Evolutionary conservation across 2,888 invertebrate species (phyloP), one percentile per base, ranked within the genome.

Genomic region (Cephalotes varians): DNA sequence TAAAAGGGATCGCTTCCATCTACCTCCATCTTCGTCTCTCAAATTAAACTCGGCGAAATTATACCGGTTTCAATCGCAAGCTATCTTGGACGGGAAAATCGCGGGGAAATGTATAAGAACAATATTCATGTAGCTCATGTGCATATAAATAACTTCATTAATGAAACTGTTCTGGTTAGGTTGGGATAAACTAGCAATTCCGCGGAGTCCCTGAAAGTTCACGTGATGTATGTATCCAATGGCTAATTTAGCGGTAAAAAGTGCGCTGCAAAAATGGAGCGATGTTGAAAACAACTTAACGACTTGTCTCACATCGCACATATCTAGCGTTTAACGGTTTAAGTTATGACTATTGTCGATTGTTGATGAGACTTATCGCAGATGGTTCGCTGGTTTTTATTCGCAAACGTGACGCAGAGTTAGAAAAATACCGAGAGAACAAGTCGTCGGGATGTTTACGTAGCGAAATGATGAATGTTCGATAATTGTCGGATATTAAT

Each of bases 321-420:
- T 31, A 25, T 65, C 34, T 49, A 60, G 44, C 51, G 67, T 81
- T 74, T 62, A 77, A 86, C 77, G 47, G 40, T 51, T 56, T n/a
- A n/a, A n/a, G n/a, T n/a, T 72, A 58, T 49, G 28, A 56, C 58
- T 77, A 65, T 51, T 44, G 64, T 65, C 65, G 79, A 79, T 69
- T 58, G 64, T 21, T 25, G n/a, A 21, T 25, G 49, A 51, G 49
- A 54, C 40, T 10, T 37, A 18, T 51, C 7, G 21, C 1, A 2
- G 5, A 58, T n/a, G 60, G 60, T 71, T 69, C 21, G 62, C 25
- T 10, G 21, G 31, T 44, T 31, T 15, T 25, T 49, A 34, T 5
- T 56, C 34, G 25, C 3, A 9, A 77, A 56, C 44, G 44, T 37
- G 67, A 67, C 34, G 37, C 49, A 28, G 7, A 58, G 21, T 58